These are phyloP conservation scores for Melopsittacus undulatus DNA, from an alignment of 2,797 vertebrate genomes.

Conservation along the genomic window DNA sequence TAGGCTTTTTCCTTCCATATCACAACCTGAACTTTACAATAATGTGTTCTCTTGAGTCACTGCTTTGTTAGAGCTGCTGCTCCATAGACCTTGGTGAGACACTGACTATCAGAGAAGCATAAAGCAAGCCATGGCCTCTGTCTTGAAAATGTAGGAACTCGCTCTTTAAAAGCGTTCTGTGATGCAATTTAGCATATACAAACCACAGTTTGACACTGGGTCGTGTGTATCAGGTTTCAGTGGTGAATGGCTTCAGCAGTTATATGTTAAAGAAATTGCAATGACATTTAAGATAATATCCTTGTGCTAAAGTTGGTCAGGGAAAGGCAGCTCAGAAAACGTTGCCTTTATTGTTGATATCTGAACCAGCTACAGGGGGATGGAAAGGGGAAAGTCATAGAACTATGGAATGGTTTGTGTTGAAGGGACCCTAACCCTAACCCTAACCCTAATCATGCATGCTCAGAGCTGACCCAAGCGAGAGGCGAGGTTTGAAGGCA, in stretches of 20 bases:
- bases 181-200: neutral
- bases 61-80: neutral
- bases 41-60: neutral
- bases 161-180: fast-evolving
- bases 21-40: neutral
- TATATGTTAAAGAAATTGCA: fast-evolving
- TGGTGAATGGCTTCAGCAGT: neutral
- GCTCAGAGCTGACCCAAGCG: neutral
- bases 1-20: neutral
- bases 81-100: neutral
- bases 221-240: fast-evolving
- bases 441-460: neutral
- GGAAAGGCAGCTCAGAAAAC: neutral
- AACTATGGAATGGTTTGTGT: neutral
- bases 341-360: neutral
- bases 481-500: neutral
- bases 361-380: neutral
- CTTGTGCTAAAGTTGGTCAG: neutral
- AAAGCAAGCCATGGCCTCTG: neutral
- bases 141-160: neutral
- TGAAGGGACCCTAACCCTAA: neutral
- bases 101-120: neutral
- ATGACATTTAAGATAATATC: neutral
- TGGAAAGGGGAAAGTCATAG: neutral
- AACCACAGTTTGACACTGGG: neutral